Evolutionary conservation across 1,140 invertebrate species (phyloP), one percentile per base, ranked within the genome.

Genomic region (Heliconius hewitsoni): DNA sequence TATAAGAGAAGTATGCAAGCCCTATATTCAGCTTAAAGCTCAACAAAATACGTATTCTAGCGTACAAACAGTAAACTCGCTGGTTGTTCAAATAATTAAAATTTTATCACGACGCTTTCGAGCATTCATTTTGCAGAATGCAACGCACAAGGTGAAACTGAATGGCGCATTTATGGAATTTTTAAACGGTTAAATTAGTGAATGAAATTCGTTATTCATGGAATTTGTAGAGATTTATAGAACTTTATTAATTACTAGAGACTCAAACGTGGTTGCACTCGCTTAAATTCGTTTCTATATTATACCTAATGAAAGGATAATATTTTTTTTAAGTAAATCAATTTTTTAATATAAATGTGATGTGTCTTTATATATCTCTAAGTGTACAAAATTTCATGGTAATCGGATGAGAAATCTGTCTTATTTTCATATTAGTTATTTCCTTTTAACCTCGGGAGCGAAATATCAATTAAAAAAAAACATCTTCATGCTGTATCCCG

Each of bases 41-140:
- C 60, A 76, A 42, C 37, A 50, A 71, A 71, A 76, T 70, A 76
- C 66, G 42, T 76, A 39, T 50, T 76, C 66, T 76, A 76, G 74
- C 37, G 42, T 27, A 50, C 60, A 66, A 76, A 66, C 27, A 76
- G 74, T 66, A 70, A 71, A 76, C 74, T 2, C 50, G 66, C 74
- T 50, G 60, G 57, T 77, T 72, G 76, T 72, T 77, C 27, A 72
- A 71, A 71, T 71, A 71, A 71, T 77, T 77, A 77, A 77, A 77
- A 77, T 77, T 77, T 71, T 77, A 77, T 72, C 50, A 70, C 70
- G 39, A 30, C 34, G 50, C 27, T 72, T 77, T 77, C 27, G n/a
- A 77, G 76, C 18, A 71, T 77, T 55, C 70, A 70, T 76, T 76
- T 71, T 71, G 18, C 46, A 72, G 37, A 55, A 77, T 37, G 18